These are phyloP conservation scores for Chondrosia reniformis DNA, from an alignment of 37 sponge, comb jelly and placozoan genomes.

Conservation along the genomic window DNA sequence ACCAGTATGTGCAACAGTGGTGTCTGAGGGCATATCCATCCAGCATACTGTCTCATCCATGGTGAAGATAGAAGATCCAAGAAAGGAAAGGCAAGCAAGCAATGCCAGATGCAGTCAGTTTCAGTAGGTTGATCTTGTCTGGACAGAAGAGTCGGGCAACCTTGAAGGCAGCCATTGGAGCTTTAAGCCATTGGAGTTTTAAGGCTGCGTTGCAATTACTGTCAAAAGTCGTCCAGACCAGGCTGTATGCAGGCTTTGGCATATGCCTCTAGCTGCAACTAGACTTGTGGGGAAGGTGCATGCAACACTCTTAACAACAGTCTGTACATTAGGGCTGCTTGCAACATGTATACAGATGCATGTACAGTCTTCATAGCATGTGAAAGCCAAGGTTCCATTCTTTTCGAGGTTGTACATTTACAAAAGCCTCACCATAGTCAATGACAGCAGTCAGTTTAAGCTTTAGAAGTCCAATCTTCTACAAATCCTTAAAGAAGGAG, in stretches of 20 bases:
- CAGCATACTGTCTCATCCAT: too few species aligned
- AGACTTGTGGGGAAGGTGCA: background rate
- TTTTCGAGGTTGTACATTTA: constrained; percentile 49
- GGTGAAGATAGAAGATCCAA: too few species aligned
- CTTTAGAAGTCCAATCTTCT: background rate
- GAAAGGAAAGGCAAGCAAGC: too few species aligned
- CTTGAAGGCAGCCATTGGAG: constrained; percentile 29
- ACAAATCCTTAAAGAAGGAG: constrained; percentile 9
- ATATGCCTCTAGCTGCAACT: constrained; percentile 3
- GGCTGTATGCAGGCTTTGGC: constrained; percentile 10
- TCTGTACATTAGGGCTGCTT: constrained; percentile 30
- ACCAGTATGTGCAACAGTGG: too few species aligned
- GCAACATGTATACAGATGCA: background rate
- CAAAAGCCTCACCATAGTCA: constrained; percentile 55
- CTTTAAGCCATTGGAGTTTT: constrained; percentile 20
- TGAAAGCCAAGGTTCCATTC: constrained; percentile 34
- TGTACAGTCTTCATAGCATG: constrained; percentile 12
- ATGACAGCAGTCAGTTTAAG: constrained; percentile 39
- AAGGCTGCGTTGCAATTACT: background rate
- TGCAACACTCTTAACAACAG: constrained; percentile 7
- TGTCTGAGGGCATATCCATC: too few species aligned
- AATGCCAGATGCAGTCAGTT: too few species aligned
- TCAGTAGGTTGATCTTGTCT: background rate
- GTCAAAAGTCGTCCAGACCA: constrained; percentile 29
- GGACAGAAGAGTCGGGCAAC: constrained; percentile 28